These are phyloP conservation scores for Morone saxatilis DNA, from an alignment of 2,113 vertebrate species.

Conservation along the genomic window DNA sequence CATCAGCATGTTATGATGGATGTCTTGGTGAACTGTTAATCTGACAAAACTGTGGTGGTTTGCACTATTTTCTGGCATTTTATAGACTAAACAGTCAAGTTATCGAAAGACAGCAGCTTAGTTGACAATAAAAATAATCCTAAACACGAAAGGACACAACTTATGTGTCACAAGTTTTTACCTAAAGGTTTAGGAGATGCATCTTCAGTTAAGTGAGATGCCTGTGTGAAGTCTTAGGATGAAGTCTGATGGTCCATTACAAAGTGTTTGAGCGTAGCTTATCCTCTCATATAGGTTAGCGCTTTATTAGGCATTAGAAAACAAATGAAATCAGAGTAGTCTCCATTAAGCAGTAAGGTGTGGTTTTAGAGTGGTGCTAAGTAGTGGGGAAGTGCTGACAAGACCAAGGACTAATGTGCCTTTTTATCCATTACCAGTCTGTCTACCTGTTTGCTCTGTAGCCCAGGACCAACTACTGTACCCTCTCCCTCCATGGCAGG, in stretches of 20 bases:
- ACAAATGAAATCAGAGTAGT: conserved; percentile 73
- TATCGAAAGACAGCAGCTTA: neutral
- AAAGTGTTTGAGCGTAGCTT: conserved; percentile 17
- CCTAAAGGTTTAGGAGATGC: neutral
- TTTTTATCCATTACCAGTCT: conserved; percentile 77
- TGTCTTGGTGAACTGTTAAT: neutral
- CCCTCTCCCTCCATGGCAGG: conserved; percentile 57
- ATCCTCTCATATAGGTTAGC: conserved; percentile 41
- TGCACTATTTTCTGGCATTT: neutral
- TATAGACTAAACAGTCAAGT: neutral
- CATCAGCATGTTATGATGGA: neutral
- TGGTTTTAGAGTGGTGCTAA: conserved; percentile 81
- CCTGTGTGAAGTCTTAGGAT: neutral
- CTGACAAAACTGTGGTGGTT: neutral
- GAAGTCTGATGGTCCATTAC: neutral
- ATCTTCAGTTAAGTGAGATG: neutral
- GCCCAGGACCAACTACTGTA: conserved; percentile 43
- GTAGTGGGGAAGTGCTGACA: conserved; percentile 79
- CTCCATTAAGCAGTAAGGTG: conserved; percentile 80
- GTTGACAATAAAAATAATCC: neutral
- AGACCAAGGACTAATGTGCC: conserved; percentile 76
- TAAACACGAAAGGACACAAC: neutral
- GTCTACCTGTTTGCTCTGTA: conserved; percentile 67
- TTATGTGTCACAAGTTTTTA: neutral
- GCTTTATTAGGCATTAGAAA: conserved; percentile 71